These are phyloP conservation scores for Poeciliopsis prolifica DNA, from an alignment of 2,113 vertebrate species.

Conservation along the genomic window DNA sequence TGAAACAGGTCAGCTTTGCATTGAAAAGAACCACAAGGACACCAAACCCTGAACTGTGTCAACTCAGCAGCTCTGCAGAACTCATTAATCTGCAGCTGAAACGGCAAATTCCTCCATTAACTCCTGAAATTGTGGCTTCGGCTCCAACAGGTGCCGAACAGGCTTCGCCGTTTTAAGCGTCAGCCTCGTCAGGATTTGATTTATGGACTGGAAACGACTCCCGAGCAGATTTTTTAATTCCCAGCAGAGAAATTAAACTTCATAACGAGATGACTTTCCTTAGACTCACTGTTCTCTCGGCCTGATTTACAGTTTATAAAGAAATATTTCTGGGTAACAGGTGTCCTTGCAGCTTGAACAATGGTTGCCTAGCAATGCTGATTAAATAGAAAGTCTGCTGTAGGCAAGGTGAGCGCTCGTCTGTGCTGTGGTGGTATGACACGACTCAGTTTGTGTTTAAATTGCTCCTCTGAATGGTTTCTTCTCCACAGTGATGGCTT, in stretches of 20 bases:
- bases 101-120: slow-evolving; percentile 1
- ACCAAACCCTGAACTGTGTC: background rate
- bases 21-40: background rate
- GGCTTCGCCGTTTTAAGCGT: slow-evolving; percentile 7
- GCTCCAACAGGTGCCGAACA: slow-evolving; percentile 9
- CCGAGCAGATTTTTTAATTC: background rate
- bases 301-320: slow-evolving; percentile 3
- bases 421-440: background rate
- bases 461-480: background rate
- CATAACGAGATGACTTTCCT: slow-evolving; percentile 26
- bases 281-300: background rate
- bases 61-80: background rate
- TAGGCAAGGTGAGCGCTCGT: background rate
- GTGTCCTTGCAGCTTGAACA: slow-evolving; percentile 8
- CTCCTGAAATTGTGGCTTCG: background rate
- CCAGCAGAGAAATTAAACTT: slow-evolving; percentile 37
- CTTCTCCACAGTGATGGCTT: background rate
- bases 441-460: background rate
- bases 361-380: slow-evolving; percentile 23
- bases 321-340: slow-evolving; percentile 13
- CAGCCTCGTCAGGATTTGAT: slow-evolving; percentile 16
- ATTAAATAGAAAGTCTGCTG: slow-evolving; percentile 10
- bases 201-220: slow-evolving; percentile 16
- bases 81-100: slow-evolving; percentile 2
- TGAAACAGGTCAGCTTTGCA: slow-evolving; percentile 31